These are phyloP conservation scores for Oedothorax gibbosus DNA, from an alignment of 1,140 invertebrate species.

Conservation along the genomic window DNA sequence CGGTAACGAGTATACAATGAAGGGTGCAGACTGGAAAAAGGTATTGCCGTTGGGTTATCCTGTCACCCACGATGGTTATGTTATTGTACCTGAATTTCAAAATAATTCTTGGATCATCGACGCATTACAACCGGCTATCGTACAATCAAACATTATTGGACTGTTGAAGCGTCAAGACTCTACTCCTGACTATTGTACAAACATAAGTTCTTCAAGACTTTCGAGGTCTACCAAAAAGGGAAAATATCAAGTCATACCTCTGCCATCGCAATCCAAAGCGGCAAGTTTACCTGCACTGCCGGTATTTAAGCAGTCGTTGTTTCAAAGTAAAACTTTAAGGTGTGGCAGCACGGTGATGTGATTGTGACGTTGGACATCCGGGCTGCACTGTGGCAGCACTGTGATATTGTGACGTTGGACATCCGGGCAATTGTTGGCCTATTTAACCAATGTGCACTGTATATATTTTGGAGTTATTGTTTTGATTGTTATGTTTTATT, in stretches of 20 bases:
- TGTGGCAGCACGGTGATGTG: too few species aligned
- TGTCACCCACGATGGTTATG: neutral
- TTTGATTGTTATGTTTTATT: too few species aligned
- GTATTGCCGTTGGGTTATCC: neutral
- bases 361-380: too few species aligned
- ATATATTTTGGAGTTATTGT: too few species aligned
- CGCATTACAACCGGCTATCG: neutral
- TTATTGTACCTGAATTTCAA: neutral
- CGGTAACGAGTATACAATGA: neutral
- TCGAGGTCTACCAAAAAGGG: neutral
- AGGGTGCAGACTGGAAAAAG: neutral
- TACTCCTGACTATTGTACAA: neutral
- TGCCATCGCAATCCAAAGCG: neutral
- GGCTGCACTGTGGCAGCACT: too few species aligned
- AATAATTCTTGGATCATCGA: neutral
- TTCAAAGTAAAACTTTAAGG: neutral
- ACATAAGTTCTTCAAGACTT: neutral
- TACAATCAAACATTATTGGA: neutral
- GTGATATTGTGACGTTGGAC: too few species aligned
- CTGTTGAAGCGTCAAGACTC: neutral
- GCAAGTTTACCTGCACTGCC: too few species aligned
- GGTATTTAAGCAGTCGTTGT: too few species aligned
- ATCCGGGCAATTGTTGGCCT: too few species aligned
- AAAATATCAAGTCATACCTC: neutral
- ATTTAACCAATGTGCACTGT: too few species aligned